A percentile compares a stretch with the other conserved stretches of the same genome.
Conservation (phyloP, 1,140 invertebrate species). For the Tetramorium alpestre region DNA sequence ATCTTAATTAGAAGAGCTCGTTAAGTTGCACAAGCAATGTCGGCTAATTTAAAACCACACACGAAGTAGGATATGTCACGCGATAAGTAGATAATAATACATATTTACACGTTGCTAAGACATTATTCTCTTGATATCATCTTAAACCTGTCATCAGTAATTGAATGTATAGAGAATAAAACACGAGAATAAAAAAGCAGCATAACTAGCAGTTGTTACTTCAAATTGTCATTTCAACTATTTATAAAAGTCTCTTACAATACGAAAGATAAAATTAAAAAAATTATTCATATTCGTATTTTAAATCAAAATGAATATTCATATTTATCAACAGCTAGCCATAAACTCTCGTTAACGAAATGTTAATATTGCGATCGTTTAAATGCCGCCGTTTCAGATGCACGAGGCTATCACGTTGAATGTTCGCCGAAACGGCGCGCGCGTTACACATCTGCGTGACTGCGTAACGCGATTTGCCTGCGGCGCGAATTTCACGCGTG, state of each 20-base stretch:
- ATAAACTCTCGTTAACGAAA: not conserved
- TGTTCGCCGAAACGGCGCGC: not conserved
- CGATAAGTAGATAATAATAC: constrained; percentile 30
- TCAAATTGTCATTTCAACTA: not conserved
- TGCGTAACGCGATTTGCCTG: constrained; percentile 29
- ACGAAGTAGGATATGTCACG: not conserved
- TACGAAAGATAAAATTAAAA: not conserved
- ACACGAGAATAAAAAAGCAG: not conserved
- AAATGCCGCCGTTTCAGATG: not conserved
- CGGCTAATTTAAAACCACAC: constrained; percentile 33
- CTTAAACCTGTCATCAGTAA: not conserved
- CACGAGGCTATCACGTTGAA: not conserved
- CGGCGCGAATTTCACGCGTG: constrained; percentile 31
- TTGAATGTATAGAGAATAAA: not conserved
- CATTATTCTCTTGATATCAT: not conserved
- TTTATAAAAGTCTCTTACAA: not conserved
- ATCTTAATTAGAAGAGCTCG: constrained; percentile 46
- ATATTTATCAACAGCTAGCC: not conserved
- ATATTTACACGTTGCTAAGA: not conserved
- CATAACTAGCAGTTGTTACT: not conserved
- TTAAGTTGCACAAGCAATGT: constrained; percentile 9
- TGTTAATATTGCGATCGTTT: constrained; percentile 12
- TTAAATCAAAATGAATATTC: not conserved
- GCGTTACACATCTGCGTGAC: constrained; percentile 4
- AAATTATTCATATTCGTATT: not conserved